Conservation (phyloP, 2,113 vertebrate genomes). For the Mus spicilegus region DNA sequence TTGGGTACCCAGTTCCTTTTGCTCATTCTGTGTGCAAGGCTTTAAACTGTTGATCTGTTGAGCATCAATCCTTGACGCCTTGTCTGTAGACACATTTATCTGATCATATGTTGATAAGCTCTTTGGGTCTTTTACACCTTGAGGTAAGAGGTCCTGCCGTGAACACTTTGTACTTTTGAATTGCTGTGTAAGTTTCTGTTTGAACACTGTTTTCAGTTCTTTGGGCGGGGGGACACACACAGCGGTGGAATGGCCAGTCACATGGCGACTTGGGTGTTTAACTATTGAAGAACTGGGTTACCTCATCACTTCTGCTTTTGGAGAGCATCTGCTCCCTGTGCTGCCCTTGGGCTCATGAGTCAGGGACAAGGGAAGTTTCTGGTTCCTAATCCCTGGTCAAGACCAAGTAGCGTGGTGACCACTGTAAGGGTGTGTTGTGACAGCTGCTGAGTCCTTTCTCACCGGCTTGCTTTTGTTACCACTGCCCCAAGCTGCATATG, state of each 20-base stretch:
- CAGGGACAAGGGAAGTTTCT: neutral
- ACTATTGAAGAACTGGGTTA: rapidly evolving
- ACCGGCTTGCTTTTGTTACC: neutral
- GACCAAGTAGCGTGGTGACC: neutral
- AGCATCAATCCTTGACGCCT: neutral
- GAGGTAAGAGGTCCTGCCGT: neutral
- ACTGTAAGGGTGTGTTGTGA: neutral
- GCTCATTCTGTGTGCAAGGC: neutral
- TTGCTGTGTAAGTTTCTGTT: neutral
- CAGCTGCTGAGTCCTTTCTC: neutral
- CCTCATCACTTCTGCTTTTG: neutral
- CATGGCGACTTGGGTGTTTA: neutral
- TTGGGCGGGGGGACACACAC: neutral
- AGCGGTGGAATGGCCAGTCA: neutral
- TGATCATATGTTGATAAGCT: neutral
- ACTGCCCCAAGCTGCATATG: neutral
- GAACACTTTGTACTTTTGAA: neutral
- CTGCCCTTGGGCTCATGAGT: neutral
- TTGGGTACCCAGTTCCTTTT: neutral
- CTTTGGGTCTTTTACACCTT: neutral
- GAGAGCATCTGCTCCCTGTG: neutral
- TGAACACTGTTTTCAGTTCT: neutral
- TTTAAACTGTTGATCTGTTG: neutral
- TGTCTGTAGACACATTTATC: neutral
- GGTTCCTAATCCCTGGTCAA: neutral